A percentile compares a stretch with the other conserved stretches of the same genome.
Evolutionary conservation across 2,797 vertebrate species (phyloP).

Genomic region (Peromyscus attwateri): DNA sequence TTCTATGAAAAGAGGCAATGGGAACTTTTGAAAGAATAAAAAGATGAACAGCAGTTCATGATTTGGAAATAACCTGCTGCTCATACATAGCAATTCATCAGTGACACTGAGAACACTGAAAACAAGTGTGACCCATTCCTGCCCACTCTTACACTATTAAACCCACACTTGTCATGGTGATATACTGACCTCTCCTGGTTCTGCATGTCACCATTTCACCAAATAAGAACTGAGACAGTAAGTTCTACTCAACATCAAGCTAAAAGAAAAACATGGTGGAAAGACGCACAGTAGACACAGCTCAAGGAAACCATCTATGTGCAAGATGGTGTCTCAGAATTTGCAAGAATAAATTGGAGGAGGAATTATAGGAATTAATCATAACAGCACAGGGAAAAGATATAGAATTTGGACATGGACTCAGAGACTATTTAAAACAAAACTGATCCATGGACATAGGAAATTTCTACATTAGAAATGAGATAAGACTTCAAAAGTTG

Average conservation of each 20-base stretch:
- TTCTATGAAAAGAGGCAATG: background rate
- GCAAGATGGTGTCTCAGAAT: background rate
- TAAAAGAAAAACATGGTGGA: background rate
- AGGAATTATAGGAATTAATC: background rate
- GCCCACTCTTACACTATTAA: constrained; percentile 9
- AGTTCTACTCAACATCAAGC: background rate
- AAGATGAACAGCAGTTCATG: background rate
- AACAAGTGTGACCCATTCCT: background rate
- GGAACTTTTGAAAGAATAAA: constrained; percentile 8
- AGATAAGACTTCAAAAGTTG: background rate
- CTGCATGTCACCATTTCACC: constrained; percentile 14
- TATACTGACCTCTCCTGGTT: background rate
- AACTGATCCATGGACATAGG: background rate
- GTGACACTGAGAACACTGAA: background rate
- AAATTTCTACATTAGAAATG: background rate
- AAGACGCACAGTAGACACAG: background rate
- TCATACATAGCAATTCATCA: background rate
- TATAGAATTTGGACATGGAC: background rate
- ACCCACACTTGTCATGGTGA: background rate
- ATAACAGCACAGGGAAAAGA: background rate
- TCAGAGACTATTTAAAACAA: constrained; percentile 19
- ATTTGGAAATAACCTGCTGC: background rate
- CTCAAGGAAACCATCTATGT: background rate
- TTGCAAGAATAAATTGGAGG: background rate
- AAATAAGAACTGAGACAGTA: background rate